phyloP scores from a whole-genome alignment of 1,140 invertebrate species.

The Drosophila asahinai region DNA sequence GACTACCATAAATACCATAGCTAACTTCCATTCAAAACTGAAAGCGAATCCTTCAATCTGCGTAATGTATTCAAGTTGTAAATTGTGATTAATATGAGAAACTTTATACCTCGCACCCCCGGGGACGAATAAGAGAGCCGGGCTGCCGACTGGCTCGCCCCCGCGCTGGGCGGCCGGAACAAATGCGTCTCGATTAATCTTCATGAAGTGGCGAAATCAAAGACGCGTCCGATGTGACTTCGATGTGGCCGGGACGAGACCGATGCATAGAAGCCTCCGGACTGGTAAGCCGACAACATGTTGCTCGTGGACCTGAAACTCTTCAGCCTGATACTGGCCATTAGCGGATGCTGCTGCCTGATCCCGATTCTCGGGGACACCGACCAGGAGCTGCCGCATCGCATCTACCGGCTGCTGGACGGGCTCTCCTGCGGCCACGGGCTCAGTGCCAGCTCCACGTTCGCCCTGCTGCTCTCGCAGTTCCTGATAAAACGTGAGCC shows the following conservation, averaged over 20 bases:
- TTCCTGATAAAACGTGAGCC: conserved; percentile 79
- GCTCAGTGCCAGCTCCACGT: conserved; percentile 62
- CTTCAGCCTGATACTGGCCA: conserved; percentile 35
- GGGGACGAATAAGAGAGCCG: conserved; percentile 31
- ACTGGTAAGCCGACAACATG: conserved; percentile 56
- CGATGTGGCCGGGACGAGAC: conserved; percentile 26
- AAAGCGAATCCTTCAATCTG: conserved; percentile 54
- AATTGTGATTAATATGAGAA: conserved; percentile 79
- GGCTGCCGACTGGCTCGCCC: conserved; percentile 26
- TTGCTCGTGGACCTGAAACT: conserved; percentile 54
- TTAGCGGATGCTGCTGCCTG: conserved; percentile 23
- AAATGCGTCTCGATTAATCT: conserved; percentile 76
- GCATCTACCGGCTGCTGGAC: conserved; percentile 58
- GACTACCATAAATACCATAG: neutral
- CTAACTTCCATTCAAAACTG: conserved; percentile 20
- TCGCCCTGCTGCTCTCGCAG: conserved; percentile 63
- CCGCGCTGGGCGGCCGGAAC: conserved; percentile 34
- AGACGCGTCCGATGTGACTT: conserved; percentile 69
- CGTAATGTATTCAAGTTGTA: conserved; percentile 71
- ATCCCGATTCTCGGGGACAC: conserved; percentile 7
- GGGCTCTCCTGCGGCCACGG: conserved; percentile 41
- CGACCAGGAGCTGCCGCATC: conserved; percentile 51
- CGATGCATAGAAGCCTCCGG: conserved; percentile 45
- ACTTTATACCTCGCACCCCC: conserved; percentile 64
- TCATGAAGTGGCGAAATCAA: conserved; percentile 77